Base-by-base conservation (phyloP, 1,140 invertebrate genomes). In the Triops longicaudatus region DNA sequence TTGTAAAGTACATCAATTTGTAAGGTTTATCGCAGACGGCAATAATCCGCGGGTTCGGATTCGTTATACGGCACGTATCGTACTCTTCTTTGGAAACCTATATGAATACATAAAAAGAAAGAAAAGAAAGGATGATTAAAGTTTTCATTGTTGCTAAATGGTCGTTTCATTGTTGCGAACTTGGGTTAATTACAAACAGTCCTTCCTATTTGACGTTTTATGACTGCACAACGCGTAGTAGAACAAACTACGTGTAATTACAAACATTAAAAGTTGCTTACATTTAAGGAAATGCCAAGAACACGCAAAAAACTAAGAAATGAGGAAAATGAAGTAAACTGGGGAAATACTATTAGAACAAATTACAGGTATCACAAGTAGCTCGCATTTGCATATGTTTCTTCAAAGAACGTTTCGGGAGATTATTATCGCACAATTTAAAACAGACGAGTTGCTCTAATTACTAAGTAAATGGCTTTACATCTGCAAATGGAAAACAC, bases 1-100 rank as follows among this genome's bases (percentile, higher is more conserved):
- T 96, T 76, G 95, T 97, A 88, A 97, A 96, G 87, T 95, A 97
- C 92, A 95, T 94, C 82, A 94, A 87, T 85, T 93, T 95, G 85
- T 93, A 90, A 76, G 95, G 95, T 83, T 97, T 96, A 88, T 97
- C 93, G 89, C 95, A 97, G 83, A 96, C 91, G 79, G 95, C 95
- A 86, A 97, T 96, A 81, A 95, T 93, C 79, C 93, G 88, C 43
- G 95, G 93, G 87, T 92, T 94, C 26, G 93, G 92, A 87, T 96
- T 95, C 73, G 93, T 96, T 88, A 97, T 96, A 81, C 94, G 89
- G 87, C 95, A 97, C 80, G 93, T 95, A 85, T 97, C 94, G 82
- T 97, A 97, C 83, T 97, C 95, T 83, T 96, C 94, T 87, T 96
- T 96, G 79, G 93, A 96, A 78, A 91, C 90, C 89, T 90, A 84